Base-by-base conservation (phyloP, 2,797 vertebrate species). In the Rhadinocentrus ornatus region DNA sequence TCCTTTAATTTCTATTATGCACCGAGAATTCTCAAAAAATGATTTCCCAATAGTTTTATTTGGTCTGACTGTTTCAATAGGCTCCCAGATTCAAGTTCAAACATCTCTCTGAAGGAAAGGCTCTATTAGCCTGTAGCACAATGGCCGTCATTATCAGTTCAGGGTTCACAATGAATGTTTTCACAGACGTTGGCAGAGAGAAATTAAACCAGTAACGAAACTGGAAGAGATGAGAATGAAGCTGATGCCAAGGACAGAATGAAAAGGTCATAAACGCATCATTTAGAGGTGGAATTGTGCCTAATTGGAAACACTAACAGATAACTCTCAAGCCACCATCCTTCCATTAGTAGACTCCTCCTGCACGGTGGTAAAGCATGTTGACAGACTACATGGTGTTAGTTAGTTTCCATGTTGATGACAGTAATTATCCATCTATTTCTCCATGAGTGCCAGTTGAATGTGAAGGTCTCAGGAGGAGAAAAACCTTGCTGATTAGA, bases 381-480 rank as follows among this genome's bases (percentile, higher is more conserved):
- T 32, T 66, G 66, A 69, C 61, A 0, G 34, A 71, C 22, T 24
- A 16, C 54, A 55, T 62, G 31, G 27, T 63, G n/a, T 66, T 29
- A 29, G 31, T 48, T 24, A 16, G 15, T 61, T 31, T 78, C 48
- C 20, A 1, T 44, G 73, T 55, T 72, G 62, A 76, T 77, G 46
- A 37, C 24, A 62, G 60, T 74, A 68, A 86, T 88, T 73, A 78
- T 53, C 34, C 24, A 15, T 32, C 39, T 39, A 31, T 22, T 60
- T 69, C 68, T 57, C 59, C 15, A 12, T 1, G 31, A 71, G 55
- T 68, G 31, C 44, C 6, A 6, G 75, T 16, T 44, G 56, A 34
- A 80, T 66, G 58, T 59, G 37, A 66, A 72, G 77, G 70, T 83
- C 75, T 82, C 69, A 54, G 68, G 31, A 77, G 32, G 60, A 71